A percentile compares a stretch with the other conserved stretches of the same genome.
Evolutionary conservation across 2,888 invertebrate species (phyloP).

Genomic region (Campoletis raptor): DNA sequence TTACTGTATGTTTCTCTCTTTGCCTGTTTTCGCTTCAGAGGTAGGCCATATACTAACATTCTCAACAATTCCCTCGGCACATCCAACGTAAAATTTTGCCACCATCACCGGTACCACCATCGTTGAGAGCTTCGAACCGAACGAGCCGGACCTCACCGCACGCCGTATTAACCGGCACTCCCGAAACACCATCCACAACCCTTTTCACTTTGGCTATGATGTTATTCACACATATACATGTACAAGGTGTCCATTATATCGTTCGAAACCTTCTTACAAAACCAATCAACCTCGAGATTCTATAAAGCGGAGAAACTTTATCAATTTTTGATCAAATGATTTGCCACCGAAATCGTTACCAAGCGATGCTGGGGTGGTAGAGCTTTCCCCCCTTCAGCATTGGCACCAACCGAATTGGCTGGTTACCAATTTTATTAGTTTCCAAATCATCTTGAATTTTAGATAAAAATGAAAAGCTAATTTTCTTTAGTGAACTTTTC

Average conservation of each 20-base stretch:
- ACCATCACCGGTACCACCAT: conserved; percentile 55
- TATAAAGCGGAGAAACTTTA: background rate
- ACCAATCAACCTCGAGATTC: background rate
- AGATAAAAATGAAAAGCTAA: background rate
- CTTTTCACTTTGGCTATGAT: conserved; percentile 69
- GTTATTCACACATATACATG: background rate
- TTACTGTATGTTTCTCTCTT: conserved; percentile 29
- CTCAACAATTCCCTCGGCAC: conserved; percentile 60
- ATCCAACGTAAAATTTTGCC: conserved; percentile 69
- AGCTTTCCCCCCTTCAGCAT: background rate
- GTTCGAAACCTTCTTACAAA: background rate
- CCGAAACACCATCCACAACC: conserved; percentile 60
- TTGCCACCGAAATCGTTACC: background rate
- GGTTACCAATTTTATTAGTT: background rate
- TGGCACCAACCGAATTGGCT: background rate
- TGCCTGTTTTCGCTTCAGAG: conserved; percentile 39
- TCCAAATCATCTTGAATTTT: background rate
- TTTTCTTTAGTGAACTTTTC: background rate
- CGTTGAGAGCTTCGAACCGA: conserved; percentile 49
- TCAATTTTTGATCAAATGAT: background rate
- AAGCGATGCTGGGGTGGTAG: background rate
- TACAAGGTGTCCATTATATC: conserved; percentile 9
- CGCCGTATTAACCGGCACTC: conserved; percentile 67
- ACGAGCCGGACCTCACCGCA: conserved; percentile 59
- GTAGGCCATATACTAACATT: conserved; percentile 25